phyloP scores from a whole-genome alignment of 2,888 invertebrate genomes.

The Lasioglossum vierecki region DNA sequence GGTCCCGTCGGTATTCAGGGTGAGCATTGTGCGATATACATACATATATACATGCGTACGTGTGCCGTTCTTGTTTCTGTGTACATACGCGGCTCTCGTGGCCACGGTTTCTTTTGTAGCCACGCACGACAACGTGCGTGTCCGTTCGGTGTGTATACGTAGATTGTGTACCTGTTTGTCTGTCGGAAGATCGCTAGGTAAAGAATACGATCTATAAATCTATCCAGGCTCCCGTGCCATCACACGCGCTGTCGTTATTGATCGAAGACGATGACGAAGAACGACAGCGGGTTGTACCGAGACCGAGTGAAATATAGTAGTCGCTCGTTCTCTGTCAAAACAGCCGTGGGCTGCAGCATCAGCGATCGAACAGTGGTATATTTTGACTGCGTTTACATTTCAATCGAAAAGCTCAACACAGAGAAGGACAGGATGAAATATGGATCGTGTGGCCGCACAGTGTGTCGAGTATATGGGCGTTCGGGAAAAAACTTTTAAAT shows the following conservation, averaged over 20 bases:
- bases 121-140: background rate
- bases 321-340: too few species aligned
- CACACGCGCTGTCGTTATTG: background rate
- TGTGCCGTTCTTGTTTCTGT: background rate
- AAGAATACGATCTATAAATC: background rate
- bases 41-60: conserved; percentile 23
- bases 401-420: too few species aligned
- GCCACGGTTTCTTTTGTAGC: background rate
- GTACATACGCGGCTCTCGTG: background rate
- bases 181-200: background rate
- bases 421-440: too few species aligned
- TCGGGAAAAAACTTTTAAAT: too few species aligned
- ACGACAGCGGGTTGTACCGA: background rate
- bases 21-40: conserved; percentile 62
- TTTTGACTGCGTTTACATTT: too few species aligned
- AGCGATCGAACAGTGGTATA: too few species aligned
- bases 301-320: background rate
- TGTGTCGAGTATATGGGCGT: too few species aligned
- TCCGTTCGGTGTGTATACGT: background rate
- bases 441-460: too few species aligned
- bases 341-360: too few species aligned
- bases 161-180: background rate
- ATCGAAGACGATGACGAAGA: background rate
- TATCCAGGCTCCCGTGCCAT: background rate
- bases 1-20: conserved; percentile 82